Base-by-base conservation (phyloP, 2,113 vertebrate genomes). In the Spilogale gracilis region DNA sequence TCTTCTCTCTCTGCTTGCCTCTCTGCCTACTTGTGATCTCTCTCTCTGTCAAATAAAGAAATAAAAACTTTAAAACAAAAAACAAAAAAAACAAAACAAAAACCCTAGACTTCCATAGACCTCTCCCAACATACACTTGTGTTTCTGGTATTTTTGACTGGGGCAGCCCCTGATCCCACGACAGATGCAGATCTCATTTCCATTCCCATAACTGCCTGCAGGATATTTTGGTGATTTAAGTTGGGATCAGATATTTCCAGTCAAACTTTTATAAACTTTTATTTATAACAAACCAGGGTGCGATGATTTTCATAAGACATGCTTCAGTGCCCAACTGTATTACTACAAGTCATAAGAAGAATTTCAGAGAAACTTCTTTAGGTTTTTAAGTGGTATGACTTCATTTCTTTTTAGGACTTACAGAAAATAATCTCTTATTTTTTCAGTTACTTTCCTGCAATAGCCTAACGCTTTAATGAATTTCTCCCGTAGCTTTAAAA, bases 401-500 rank as follows among this genome's bases (percentile, higher is more conserved):
- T 84, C 2, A 56, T 83, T 86, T 95, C 63, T 91, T 60, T 87
- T 38, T n/a, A 61, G 43, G 32, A 80, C 12, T 38, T 48, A 81
- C 23, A 61, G 48, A 89, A 91, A 94, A 69, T 52, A 45, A 73
- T 58, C 30, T 80, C 23, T 11, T 1, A 12, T 45, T 93, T 93
- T 85, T 94, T 83, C 6, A 84, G 12, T 63, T 88, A 16, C 30
- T 88, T 84, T 71, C 38, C 14, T 71, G 45, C 58, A 82, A 92
- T n/a, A 43, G 81, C 25, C n/a, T 73, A 48, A 74, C 9, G 54
- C 43, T 60, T 92, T 95, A 96, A 91, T 81, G 94, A 96, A 92
- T 91, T 90, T 92, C 83, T 80, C 60, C 71, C 21, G 38, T 69
- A 71, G 10, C 20, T 92, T 95, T 89, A 92, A 84, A 79, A 92